Percentiles rank a stretch among this genome's conserved stretches.
phyloP scores from a whole-genome alignment of 1,140 invertebrate species.

The Macrotrachela quadricornifera region DNA sequence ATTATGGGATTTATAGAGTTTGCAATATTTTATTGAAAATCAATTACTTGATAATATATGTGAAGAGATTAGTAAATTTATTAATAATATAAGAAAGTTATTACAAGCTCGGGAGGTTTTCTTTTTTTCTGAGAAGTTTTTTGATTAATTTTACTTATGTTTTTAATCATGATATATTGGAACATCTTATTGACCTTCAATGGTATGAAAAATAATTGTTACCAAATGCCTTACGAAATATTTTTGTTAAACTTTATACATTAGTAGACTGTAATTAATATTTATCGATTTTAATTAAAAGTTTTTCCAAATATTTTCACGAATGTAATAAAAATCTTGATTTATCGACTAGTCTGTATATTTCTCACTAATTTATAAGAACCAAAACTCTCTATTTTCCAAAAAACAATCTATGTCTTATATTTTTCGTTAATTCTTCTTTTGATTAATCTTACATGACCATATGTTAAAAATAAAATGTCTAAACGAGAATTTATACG shows the following conservation, averaged over 20 bases:
- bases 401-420: conserved; percentile 35
- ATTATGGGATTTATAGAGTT: no score
- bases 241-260: conserved; percentile 32
- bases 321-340: conserved; percentile 33
- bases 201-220: conserved; percentile 35
- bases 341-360: conserved; percentile 23
- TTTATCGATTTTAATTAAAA: conserved; percentile 32
- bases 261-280: conserved; percentile 30
- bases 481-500: conserved; percentile 38
- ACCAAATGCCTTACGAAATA: conserved; percentile 33
- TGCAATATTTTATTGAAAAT: no score
- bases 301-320: conserved; percentile 34
- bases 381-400: conserved; percentile 11
- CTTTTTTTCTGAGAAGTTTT: no score
- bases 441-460: conserved; percentile 34
- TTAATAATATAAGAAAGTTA: no score
- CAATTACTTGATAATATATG: no score
- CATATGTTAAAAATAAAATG: conserved; percentile 39
- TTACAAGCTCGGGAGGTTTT: no score
- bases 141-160: neutral
- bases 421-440: conserved; percentile 37
- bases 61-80: no score
- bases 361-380: neutral
- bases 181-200: conserved; percentile 32
- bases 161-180: conserved; percentile 32